These are phyloP conservation scores for Elachura formosa DNA, from an alignment of 2,113 vertebrate species.

Conservation along the genomic window DNA sequence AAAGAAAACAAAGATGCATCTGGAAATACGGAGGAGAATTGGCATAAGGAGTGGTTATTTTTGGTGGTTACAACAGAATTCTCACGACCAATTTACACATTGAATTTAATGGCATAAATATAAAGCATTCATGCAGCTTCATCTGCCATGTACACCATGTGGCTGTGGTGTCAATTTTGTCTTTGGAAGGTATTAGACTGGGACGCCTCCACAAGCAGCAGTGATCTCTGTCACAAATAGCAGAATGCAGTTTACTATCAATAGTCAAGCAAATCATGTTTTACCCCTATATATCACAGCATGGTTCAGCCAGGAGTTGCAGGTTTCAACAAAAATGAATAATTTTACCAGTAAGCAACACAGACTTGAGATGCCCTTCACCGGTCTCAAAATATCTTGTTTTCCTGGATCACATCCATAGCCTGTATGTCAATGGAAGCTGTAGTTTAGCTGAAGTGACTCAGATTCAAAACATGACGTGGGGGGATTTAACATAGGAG, in stretches of 20 bases:
- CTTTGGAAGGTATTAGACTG: neutral
- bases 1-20: neutral
- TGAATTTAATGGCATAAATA: neutral
- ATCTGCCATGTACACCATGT: neutral
- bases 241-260: slow-evolving; percentile 14
- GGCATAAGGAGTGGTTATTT: neutral
- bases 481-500: neutral
- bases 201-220: slow-evolving; percentile 1
- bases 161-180: slow-evolving; percentile 8
- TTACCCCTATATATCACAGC: slow-evolving; percentile 4
- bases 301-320: neutral
- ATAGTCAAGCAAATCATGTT: neutral
- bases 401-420: slow-evolving; percentile 21
- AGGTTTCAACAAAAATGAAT: slow-evolving; percentile 20
- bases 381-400: slow-evolving; percentile 26
- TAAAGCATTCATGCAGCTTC: neutral
- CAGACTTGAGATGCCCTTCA: slow-evolving; percentile 28
- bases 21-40: neutral
- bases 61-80: neutral
- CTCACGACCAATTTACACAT: neutral
- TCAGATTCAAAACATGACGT: neutral
- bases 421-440: neutral
- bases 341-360: slow-evolving; percentile 15
- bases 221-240: slow-evolving; percentile 3
- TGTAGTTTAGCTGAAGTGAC: neutral